A percentile compares a stretch with the other conserved stretches of the same genome.
phyloP scores from a whole-genome alignment of 2,113 vertebrate species.

The Sakesphorus luctuosus region DNA sequence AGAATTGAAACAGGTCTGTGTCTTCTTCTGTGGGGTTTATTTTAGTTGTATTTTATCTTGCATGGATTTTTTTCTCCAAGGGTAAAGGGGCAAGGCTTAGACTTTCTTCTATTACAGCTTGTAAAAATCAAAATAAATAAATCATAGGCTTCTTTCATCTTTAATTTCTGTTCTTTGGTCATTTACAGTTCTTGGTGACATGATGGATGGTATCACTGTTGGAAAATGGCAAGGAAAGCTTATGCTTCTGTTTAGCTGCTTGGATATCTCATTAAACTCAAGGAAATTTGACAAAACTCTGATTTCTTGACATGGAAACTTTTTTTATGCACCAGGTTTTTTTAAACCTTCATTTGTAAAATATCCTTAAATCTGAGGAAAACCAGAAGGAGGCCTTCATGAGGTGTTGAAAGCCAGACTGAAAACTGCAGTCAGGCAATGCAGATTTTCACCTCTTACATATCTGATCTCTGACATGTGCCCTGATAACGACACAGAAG shows the following conservation, averaged over 20 bases:
- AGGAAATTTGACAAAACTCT: background rate
- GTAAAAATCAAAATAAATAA: slow-evolving; percentile 40
- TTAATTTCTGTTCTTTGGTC: slow-evolving; percentile 28
- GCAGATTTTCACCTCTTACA: background rate
- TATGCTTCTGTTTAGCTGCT: slow-evolving; percentile 9
- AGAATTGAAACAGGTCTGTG: background rate
- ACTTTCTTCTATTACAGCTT: background rate
- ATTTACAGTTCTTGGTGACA: slow-evolving; percentile 4
- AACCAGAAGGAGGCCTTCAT: background rate
- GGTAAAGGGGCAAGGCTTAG: background rate
- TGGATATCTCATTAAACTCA: slow-evolving; percentile 23
- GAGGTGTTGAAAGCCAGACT: background rate
- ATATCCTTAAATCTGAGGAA: background rate
- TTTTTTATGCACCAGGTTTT: background rate
- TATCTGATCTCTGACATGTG: background rate
- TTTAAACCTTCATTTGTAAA: background rate
- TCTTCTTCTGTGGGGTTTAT: background rate
- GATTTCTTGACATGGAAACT: background rate
- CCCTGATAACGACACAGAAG: background rate
- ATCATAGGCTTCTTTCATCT: slow-evolving; percentile 32
- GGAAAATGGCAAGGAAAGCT: slow-evolving; percentile 29
- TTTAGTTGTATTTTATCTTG: background rate
- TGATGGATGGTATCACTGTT: background rate
- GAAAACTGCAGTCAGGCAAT: background rate
- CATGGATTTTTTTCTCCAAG: background rate